phyloP scores from a whole-genome alignment of 1,140 invertebrate species.

The Nephila pilipes region DNA sequence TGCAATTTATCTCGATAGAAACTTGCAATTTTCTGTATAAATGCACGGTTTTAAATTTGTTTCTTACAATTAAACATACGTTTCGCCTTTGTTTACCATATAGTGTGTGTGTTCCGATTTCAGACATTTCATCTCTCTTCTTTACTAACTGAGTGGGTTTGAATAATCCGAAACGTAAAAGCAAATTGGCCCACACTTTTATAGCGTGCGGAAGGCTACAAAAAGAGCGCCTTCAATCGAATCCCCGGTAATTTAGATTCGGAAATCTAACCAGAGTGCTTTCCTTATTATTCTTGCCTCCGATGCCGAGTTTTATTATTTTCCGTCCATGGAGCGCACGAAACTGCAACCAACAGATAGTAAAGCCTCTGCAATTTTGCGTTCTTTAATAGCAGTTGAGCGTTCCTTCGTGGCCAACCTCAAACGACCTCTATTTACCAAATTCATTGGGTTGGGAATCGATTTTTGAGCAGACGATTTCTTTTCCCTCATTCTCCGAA shows the following conservation, averaged over 20 bases:
- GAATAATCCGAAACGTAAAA: neutral
- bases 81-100: neutral
- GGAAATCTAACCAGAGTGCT: neutral
- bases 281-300: neutral
- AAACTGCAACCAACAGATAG: neutral
- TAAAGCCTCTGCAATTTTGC: neutral
- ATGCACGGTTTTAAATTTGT: no score
- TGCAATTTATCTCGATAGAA: no score
- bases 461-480: constrained; percentile 64
- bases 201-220: neutral
- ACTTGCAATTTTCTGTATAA: no score
- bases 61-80: no score
- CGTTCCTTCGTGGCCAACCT: neutral
- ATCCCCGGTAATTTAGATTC: neutral
- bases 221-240: neutral
- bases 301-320: neutral
- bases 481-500: constrained; percentile 49
- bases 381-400: constrained; percentile 9
- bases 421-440: constrained; percentile 49
- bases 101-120: neutral
- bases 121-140: neutral
- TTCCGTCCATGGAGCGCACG: neutral
- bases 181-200: neutral
- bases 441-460: constrained; percentile 64
- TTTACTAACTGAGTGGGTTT: neutral